Conservation (phyloP, 2,797 vertebrate genomes). For the Podargus strigoides region DNA sequence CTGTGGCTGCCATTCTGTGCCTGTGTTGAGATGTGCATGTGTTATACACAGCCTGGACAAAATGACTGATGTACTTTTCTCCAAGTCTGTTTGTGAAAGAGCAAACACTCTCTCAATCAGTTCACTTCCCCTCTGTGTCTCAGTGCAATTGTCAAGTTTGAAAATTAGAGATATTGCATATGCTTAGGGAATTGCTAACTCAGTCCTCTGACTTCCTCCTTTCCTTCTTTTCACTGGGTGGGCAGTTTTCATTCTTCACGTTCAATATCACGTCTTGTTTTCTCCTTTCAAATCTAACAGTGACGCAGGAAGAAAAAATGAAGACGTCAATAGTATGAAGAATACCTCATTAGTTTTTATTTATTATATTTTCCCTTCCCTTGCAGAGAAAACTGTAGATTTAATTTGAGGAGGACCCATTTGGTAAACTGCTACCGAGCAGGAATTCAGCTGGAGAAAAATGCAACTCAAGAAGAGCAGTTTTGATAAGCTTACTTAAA, state of each 20-base stretch:
- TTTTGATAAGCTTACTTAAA: not conserved
- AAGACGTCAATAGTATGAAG: not conserved
- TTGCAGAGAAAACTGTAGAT: slow-evolving; percentile 9
- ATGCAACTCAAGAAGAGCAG: not conserved
- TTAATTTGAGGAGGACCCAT: slow-evolving; percentile 5
- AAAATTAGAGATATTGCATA: not conserved
- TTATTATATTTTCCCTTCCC: slow-evolving; percentile 19
- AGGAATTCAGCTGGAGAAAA: slow-evolving; percentile 40
- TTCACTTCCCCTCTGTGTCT: not conserved
- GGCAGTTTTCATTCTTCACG: slow-evolving; percentile 12
- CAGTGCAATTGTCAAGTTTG: not conserved
- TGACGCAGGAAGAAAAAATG: not conserved
- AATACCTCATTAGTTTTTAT: slow-evolving; percentile 34
- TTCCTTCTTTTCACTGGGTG: not conserved
- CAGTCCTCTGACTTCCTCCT: not conserved
- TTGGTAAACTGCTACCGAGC: not conserved
- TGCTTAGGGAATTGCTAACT: not conserved
- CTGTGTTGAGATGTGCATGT: not conserved
- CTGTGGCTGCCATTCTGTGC: not conserved
- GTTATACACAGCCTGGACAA: not conserved
- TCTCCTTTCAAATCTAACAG: not conserved
- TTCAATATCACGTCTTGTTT: not conserved
- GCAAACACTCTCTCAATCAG: not conserved
- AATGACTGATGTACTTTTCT: not conserved
- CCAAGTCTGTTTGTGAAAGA: not conserved